These are phyloP conservation scores for Euura saliciscinereae DNA, from an alignment of 1,140 invertebrate species.

Conservation along the genomic window DNA sequence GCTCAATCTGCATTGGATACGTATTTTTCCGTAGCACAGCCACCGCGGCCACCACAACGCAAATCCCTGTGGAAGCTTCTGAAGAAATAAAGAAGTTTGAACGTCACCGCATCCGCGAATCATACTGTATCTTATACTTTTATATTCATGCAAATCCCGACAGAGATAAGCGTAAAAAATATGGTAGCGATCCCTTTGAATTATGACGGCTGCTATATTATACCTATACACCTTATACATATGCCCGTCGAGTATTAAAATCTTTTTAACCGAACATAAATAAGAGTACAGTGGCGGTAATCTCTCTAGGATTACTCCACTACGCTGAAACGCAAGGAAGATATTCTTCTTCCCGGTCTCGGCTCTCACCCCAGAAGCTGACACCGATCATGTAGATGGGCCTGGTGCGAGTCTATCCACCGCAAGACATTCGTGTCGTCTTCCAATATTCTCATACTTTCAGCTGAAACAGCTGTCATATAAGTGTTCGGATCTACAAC, in stretches of 20 bases:
- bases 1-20: too few species aligned
- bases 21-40: too few species aligned
- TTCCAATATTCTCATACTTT: too few species aligned
- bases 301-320: constrained; percentile 26
- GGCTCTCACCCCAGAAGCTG: too few species aligned
- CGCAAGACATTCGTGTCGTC: too few species aligned
- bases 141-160: neutral
- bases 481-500: too few species aligned
- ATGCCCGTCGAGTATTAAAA: constrained; percentile 37
- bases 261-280: constrained; percentile 44
- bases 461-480: too few species aligned
- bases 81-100: neutral
- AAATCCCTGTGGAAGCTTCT: too few species aligned
- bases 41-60: too few species aligned
- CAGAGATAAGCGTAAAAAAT: constrained; percentile 22
- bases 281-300: constrained; percentile 34
- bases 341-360: neutral
- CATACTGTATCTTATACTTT: neutral
- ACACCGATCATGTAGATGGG: too few species aligned
- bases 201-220: constrained; percentile 20
- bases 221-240: neutral
- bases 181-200: constrained; percentile 31
- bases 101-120: constrained; percentile 4
- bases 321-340: neutral
- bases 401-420: too few species aligned